These are phyloP conservation scores for Panthera leo DNA, from an alignment of 2,113 vertebrate species.

Conservation along the genomic window DNA sequence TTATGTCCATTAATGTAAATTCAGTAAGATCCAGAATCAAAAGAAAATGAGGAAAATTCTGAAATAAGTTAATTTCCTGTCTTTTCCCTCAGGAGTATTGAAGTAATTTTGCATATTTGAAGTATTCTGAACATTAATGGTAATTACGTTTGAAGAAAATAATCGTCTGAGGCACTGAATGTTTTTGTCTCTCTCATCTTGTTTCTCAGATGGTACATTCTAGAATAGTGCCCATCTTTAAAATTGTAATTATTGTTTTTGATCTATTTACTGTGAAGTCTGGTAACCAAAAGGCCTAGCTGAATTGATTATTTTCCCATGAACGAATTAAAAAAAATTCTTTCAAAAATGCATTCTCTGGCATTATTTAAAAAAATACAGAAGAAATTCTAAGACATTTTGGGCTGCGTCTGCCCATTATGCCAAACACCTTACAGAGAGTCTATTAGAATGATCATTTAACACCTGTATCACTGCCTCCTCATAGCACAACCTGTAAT, in stretches of 20 bases:
- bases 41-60: background rate
- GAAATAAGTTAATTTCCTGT: background rate
- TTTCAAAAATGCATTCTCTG: constrained; percentile 17
- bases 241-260: constrained; percentile 78
- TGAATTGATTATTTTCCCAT: constrained; percentile 24
- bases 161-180: constrained; percentile 27
- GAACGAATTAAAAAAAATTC: constrained; percentile 6
- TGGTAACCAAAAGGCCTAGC: constrained; percentile 4
- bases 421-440: constrained; percentile 48
- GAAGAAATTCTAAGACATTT: constrained; percentile 65
- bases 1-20: background rate
- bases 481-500: constrained; percentile 80
- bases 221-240: constrained; percentile 32
- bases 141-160: constrained; percentile 48
- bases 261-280: constrained; percentile 50
- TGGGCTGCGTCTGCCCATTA: constrained; percentile 56
- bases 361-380: constrained; percentile 68
- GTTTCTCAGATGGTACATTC: constrained; percentile 59
- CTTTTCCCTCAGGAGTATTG: background rate
- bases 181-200: background rate
- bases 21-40: background rate
- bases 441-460: constrained; percentile 82
- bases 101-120: constrained; percentile 36
- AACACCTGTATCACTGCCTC: constrained; percentile 82
- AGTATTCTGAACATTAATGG: background rate